phyloP scores from a whole-genome alignment of 1,140 invertebrate species.

The Battus philenor region DNA sequence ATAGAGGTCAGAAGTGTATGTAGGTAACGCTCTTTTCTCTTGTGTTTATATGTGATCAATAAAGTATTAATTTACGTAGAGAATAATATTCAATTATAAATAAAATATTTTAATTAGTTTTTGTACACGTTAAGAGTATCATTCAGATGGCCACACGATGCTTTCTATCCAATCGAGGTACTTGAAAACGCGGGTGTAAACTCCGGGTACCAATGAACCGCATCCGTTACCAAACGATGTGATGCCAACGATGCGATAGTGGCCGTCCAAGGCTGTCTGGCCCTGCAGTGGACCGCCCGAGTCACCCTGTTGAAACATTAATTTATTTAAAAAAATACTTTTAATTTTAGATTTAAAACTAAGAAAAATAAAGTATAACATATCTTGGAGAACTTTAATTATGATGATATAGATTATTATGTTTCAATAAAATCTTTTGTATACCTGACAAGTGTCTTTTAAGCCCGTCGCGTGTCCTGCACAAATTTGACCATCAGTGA shows the following conservation, averaged over 20 bases:
- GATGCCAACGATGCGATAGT: conserved; percentile 5
- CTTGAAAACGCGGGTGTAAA: conserved; percentile 4
- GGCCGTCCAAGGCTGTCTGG: not conserved
- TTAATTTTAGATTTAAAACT: too few species aligned
- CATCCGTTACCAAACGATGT: conserved; percentile 13
- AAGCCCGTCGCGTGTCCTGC: not conserved
- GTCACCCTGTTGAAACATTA: conserved; percentile 8
- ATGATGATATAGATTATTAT: too few species aligned
- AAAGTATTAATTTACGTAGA: too few species aligned
- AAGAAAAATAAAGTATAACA: too few species aligned
- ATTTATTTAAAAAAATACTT: not conserved
- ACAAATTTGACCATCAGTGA: not conserved
- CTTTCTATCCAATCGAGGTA: conserved; percentile 15
- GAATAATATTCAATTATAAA: too few species aligned
- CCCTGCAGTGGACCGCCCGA: conserved; percentile 7
- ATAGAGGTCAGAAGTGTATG: too few species aligned
- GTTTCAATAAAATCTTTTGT: too few species aligned
- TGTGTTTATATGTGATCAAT: too few species aligned
- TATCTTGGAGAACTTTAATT: too few species aligned
- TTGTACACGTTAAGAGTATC: not conserved
- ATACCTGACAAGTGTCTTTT: conserved; percentile 6
- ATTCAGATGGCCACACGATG: conserved; percentile 7
- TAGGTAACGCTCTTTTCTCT: too few species aligned
- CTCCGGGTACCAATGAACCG: not conserved
- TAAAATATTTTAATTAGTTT: too few species aligned